These are phyloP conservation scores for Chloroceryle amazona DNA, from an alignment of 2,797 vertebrate genomes.

Conservation along the genomic window DNA sequence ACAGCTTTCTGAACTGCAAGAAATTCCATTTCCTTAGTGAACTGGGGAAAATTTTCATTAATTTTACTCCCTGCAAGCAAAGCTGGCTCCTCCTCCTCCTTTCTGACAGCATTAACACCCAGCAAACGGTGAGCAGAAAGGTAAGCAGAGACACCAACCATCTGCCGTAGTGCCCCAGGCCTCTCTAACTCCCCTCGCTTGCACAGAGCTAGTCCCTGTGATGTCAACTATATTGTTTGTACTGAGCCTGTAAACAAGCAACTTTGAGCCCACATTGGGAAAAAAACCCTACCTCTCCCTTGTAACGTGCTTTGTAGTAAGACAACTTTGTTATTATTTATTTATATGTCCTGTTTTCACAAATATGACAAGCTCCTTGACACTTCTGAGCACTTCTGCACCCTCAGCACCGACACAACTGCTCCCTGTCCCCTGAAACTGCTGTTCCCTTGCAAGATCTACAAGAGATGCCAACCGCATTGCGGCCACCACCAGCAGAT, in stretches of 20 bases:
- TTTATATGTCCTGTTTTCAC: background rate
- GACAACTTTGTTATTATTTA: background rate
- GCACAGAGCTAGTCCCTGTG: rapidly evolving
- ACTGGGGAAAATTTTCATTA: background rate
- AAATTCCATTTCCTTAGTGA: background rate
- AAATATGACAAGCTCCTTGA: rapidly evolving
- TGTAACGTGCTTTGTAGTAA: background rate
- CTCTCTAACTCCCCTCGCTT: background rate
- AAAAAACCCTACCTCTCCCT: background rate
- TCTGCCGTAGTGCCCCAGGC: background rate
- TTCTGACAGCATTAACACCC: background rate
- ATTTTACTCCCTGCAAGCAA: background rate
- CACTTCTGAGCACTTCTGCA: background rate
- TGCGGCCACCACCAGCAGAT: background rate
- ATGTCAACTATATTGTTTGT: background rate
- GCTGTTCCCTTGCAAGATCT: background rate
- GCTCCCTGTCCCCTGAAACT: background rate
- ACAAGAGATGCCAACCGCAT: rapidly evolving
- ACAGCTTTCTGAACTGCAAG: background rate
- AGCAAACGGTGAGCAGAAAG: background rate
- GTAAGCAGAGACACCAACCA: background rate
- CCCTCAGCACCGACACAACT: background rate
- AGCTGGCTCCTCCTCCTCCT: background rate
- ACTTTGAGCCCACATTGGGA: rapidly evolving
- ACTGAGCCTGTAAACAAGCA: background rate